phyloP scores from a whole-genome alignment of 2,113 vertebrate genomes.

The Podarcis cretensis region DNA sequence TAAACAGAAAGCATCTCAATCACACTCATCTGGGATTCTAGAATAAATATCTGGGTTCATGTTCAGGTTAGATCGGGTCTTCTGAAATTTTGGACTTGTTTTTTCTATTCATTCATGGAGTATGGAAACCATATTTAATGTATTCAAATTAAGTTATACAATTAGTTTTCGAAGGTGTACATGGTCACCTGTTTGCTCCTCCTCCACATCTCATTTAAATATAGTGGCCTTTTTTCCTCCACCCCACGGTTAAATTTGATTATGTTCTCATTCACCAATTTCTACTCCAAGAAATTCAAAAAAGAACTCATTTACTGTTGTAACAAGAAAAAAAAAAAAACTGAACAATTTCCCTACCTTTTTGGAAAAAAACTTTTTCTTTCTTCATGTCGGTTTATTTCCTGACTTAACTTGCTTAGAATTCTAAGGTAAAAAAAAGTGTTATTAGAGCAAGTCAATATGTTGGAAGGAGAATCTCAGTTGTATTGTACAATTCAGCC shows the following conservation, averaged over 20 bases:
- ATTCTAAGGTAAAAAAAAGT: constrained; percentile 74
- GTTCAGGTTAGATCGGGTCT: not conserved
- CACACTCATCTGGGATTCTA: not conserved
- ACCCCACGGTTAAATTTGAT: too few relatives aligned
- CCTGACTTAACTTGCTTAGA: constrained; percentile 86
- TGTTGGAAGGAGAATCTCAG: not conserved
- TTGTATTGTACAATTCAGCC: not conserved
- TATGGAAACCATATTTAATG: not conserved
- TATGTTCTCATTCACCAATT: not conserved
- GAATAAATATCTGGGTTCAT: not conserved
- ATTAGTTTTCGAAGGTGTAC: not conserved
- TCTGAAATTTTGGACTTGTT: not conserved
- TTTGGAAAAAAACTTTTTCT: constrained; percentile 80
- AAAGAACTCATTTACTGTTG: constrained; percentile 2
- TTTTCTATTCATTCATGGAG: not conserved
- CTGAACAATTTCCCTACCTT: constrained; percentile 70
- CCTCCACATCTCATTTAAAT: not conserved
- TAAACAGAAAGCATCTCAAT: not conserved
- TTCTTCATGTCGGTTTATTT: constrained; percentile 90
- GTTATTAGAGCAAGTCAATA: not conserved
- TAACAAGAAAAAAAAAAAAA: not conserved
- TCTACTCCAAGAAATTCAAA: not conserved
- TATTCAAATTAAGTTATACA: not conserved
- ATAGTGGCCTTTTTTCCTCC: not conserved
- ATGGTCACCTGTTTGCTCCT: not conserved